These are phyloP conservation scores for Vireo altiloquus DNA, from an alignment of 2,113 vertebrate genomes.

Conservation along the genomic window DNA sequence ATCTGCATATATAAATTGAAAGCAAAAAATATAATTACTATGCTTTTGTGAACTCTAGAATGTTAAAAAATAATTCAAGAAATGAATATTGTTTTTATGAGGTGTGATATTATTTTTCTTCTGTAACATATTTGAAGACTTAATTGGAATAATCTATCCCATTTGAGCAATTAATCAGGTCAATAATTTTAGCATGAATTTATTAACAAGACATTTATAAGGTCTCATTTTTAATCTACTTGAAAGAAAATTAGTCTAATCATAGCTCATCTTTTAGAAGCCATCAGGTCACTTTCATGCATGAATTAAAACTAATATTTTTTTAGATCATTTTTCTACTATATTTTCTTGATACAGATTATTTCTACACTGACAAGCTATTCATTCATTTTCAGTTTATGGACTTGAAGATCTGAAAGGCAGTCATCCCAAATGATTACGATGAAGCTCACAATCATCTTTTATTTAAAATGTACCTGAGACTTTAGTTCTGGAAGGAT, in stretches of 20 bases:
- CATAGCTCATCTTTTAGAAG: neutral
- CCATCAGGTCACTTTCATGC: neutral
- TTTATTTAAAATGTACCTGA: neutral
- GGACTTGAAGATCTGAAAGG: neutral
- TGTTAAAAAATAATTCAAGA: neutral
- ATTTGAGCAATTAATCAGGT: constrained; percentile 19
- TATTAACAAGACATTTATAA: constrained; percentile 4
- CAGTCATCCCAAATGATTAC: neutral
- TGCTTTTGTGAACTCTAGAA: neutral
- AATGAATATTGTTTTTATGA: neutral
- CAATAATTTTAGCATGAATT: constrained; percentile 32
- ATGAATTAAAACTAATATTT: neutral
- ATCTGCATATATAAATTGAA: neutral
- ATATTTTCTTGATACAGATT: neutral
- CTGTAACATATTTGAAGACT: neutral
- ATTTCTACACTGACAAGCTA: neutral
- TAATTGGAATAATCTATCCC: neutral
- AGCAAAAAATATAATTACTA: neutral
- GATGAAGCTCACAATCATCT: neutral
- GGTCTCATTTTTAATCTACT: neutral
- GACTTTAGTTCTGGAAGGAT: neutral
- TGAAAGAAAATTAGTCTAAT: constrained; percentile 12
- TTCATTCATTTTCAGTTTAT: neutral
- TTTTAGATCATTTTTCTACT: neutral
- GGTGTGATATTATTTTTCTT: neutral